phyloP scores from a whole-genome alignment of 1,140 invertebrate species.

The Drosophila navojoa region DNA sequence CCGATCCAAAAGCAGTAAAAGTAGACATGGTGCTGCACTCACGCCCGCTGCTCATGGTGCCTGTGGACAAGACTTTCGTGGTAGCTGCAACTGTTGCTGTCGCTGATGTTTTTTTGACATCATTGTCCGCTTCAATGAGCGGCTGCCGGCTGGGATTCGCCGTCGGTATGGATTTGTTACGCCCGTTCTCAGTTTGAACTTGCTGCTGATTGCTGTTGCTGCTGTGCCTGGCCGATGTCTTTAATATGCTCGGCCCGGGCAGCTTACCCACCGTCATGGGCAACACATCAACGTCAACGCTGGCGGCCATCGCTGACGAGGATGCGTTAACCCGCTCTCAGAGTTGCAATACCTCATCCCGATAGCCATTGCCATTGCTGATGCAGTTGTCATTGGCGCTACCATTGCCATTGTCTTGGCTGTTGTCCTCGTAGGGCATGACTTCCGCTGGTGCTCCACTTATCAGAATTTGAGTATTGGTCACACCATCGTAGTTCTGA shows the following conservation, averaged over 20 bases:
- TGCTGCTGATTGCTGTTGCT: conserved; percentile 44
- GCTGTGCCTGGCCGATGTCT: conserved; percentile 82
- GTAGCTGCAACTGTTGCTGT: conserved; percentile 43
- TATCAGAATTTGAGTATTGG: conserved; percentile 85
- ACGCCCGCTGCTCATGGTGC: conserved; percentile 72
- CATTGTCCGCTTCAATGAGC: conserved; percentile 50
- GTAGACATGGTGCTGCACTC: conserved; percentile 73
- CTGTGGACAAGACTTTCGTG: conserved; percentile 69
- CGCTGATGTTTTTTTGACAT: conserved; percentile 9
- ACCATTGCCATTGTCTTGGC: conserved; percentile 27
- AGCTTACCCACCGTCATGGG: conserved; percentile 77
- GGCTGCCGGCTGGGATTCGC: conserved; percentile 72
- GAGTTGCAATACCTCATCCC: conserved; percentile 71
- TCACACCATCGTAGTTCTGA: conserved; percentile 84
- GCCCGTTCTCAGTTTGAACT: conserved; percentile 47
- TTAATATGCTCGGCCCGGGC: conserved; percentile 85
- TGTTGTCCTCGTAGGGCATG: conserved; percentile 53
- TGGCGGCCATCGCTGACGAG: conserved; percentile 43
- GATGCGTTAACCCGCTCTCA: conserved; percentile 72
- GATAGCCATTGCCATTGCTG: conserved; percentile 43
- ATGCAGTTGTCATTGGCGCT: conserved; percentile 20
- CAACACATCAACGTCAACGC: conserved; percentile 49
- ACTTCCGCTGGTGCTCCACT: conserved; percentile 84
- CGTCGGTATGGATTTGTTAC: conserved; percentile 42
- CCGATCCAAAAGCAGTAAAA: conserved; percentile 30